phyloP scores from a whole-genome alignment of 2,797 vertebrate species.

The Manis pentadactyla region DNA sequence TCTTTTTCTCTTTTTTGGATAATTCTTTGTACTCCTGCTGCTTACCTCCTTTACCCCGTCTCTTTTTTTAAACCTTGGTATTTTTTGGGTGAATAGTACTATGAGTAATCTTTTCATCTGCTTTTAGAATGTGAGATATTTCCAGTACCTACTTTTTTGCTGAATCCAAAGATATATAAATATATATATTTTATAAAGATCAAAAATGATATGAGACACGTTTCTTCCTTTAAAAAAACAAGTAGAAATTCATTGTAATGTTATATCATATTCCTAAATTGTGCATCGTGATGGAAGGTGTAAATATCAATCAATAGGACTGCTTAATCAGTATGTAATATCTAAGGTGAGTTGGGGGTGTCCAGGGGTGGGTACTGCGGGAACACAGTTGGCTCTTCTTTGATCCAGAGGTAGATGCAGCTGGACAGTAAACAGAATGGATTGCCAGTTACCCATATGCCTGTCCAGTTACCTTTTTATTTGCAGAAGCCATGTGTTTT shows the following conservation, averaged over 20 bases:
- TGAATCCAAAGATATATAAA: slow-evolving; percentile 86
- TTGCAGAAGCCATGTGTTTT: slow-evolving; percentile 4
- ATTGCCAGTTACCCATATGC: background rate
- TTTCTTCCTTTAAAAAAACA: slow-evolving; percentile 71
- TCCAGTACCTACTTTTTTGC: slow-evolving; percentile 81
- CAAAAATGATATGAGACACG: slow-evolving; percentile 70
- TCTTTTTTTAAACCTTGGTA: slow-evolving; percentile 60
- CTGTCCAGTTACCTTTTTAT: slow-evolving; percentile 1
- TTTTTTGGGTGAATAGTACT: slow-evolving; percentile 45
- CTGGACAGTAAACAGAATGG: background rate
- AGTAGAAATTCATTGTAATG: slow-evolving; percentile 41
- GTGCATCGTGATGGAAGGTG: slow-evolving; percentile 40
- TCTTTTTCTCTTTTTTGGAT: slow-evolving; percentile 59
- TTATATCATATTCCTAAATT: slow-evolving; percentile 65
- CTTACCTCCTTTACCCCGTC: background rate
- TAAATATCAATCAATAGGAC: slow-evolving; percentile 51
- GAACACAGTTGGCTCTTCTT: background rate
- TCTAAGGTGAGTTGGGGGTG: background rate
- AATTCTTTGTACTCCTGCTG: slow-evolving; percentile 74
- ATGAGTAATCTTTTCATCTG: slow-evolving; percentile 66
- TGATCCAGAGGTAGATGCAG: background rate
- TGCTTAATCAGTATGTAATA: background rate
- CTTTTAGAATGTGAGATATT: slow-evolving; percentile 78
- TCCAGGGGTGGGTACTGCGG: background rate
- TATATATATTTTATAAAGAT: slow-evolving; percentile 84